Base-by-base conservation (phyloP, 1,140 invertebrate genomes). In the Samia ricini region DNA sequence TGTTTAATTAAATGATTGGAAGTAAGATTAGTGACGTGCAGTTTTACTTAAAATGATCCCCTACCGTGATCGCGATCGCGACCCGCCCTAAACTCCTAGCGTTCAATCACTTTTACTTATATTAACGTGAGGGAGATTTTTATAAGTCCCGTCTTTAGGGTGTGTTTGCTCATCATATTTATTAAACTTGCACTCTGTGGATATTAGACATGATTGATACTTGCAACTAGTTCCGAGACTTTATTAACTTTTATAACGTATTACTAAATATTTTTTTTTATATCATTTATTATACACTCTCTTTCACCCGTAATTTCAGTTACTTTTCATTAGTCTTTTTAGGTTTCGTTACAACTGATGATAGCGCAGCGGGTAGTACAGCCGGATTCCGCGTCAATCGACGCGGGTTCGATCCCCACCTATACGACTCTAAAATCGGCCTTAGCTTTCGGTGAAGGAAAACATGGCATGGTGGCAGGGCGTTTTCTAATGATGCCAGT, bases 21-120 rank as follows among this genome's bases (percentile, higher is more conserved):
- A 52, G 19, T 21, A 22, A 52, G 22, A 23, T 52, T 52, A 22
- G 33, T 42, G 33, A 42, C 33, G n/a, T 42, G 33, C 33, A 42
- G 51, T 52, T 52, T 52, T n/a, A 19, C 51, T 52, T 52, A 21
- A 52, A 52, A 23, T 52, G 51, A 52, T 21, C 15, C 21, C 20
- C 51, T 52, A 22, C 51, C 51, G 10, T 3, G 51, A 21, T 21
- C 21, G 8, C 51, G 21, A 22, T 20, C 51, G 10, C 7, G 51
- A 21, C 51, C 51, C 20, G 20, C 51, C 15, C 51, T 22, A 4
- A 15, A 21, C 22, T 23, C 51, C 12, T n/a, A n/a, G 19, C 51
- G 22, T 20, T 52, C 51, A 52, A 52, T 52, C 51, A 52, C 51
- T 52, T n/a, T 52, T 23, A 52, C 20, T 52, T 52, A 22, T 52